These are phyloP conservation scores for Merops nubicus DNA, from an alignment of 2,113 vertebrate species.

Conservation along the genomic window DNA sequence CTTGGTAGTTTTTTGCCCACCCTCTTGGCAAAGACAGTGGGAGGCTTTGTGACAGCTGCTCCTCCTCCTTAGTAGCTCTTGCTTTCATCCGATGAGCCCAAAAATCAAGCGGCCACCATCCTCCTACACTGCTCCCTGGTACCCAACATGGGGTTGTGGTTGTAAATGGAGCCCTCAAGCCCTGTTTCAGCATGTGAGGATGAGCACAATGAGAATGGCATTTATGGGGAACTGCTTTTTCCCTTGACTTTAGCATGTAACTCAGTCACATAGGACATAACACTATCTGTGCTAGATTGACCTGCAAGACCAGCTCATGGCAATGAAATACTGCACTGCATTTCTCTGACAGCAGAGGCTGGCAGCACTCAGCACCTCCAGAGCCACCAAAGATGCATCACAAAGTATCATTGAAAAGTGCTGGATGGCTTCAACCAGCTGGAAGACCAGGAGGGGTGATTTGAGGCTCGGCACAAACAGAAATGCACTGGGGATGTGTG, in stretches of 20 bases:
- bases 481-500: not conserved
- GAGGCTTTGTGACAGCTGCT: not conserved
- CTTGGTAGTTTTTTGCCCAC: rapidly evolving
- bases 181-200: rapidly evolving
- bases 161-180: rapidly evolving
- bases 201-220: not conserved
- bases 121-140: rapidly evolving
- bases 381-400: not conserved
- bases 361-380: not conserved
- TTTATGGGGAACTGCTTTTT: not conserved
- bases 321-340: not conserved
- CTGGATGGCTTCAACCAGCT: not conserved
- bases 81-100: not conserved
- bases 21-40: not conserved
- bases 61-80: not conserved
- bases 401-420: not conserved
- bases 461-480: rapidly evolving
- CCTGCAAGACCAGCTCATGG: not conserved
- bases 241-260: not conserved
- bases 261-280: rapidly evolving
- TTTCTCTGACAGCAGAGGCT: not conserved
- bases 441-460: rapidly evolving
- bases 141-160: rapidly evolving
- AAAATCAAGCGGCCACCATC: not conserved
- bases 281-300: rapidly evolving